These are phyloP conservation scores for Natrix natrix DNA, from an alignment of 2,797 vertebrate genomes.

Conservation along the genomic window DNA sequence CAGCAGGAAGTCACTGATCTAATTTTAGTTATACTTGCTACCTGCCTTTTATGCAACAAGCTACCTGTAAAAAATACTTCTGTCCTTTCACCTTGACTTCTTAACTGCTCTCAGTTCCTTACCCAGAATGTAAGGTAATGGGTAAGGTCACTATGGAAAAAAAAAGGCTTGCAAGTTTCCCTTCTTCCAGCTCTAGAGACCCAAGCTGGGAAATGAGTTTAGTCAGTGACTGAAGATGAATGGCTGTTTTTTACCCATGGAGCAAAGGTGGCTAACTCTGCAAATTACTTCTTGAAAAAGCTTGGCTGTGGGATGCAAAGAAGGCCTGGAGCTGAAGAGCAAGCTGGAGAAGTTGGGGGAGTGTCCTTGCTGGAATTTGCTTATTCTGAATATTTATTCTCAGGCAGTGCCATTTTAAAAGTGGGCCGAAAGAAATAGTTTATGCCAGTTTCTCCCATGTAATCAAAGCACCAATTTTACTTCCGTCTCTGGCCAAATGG, in stretches of 20 bases:
- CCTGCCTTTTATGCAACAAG: constrained; percentile 56
- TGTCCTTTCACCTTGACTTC: constrained; percentile 54
- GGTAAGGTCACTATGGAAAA: background rate
- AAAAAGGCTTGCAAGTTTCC: constrained; percentile 10
- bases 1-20: constrained; percentile 57
- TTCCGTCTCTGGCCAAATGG: background rate
- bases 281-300: constrained; percentile 17
- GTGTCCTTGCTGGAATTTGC: background rate
- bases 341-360: constrained; percentile 1
- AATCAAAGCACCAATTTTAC: background rate
- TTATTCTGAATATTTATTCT: constrained; percentile 7
- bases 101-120: background rate
- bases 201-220: constrained; percentile 2
- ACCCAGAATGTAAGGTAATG: background rate
- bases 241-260: background rate
- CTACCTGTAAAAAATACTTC: constrained; percentile 38
- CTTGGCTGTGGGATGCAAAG: constrained; percentile 4
- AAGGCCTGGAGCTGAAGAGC: background rate
- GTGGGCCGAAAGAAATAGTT: background rate
- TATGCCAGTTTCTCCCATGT: background rate
- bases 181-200: background rate
- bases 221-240: constrained; percentile 9
- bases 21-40: constrained; percentile 60
- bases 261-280: constrained; percentile 23
- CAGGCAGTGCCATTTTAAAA: background rate